A percentile compares a stretch with the other conserved stretches of the same genome.
phyloP scores from a whole-genome alignment of 2,113 vertebrate genomes.

The Bambusicola thoracicus region DNA sequence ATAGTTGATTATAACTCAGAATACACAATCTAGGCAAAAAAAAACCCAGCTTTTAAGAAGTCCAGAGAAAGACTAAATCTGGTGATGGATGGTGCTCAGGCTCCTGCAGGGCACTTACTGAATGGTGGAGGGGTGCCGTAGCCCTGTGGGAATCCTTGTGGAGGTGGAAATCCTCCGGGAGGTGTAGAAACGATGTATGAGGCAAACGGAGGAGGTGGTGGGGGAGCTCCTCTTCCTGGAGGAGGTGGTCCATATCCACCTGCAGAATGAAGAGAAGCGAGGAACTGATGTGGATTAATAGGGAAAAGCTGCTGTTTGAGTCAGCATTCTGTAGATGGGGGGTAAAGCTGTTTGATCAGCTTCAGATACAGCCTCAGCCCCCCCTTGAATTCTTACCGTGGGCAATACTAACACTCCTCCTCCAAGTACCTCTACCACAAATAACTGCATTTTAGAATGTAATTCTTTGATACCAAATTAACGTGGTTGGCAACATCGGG shows the following conservation, averaged over 20 bases:
- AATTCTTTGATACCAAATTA: conserved; percentile 16
- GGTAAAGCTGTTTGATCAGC: neutral
- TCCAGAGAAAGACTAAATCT: neutral
- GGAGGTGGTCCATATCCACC: conserved; percentile 93
- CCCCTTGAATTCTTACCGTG: neutral
- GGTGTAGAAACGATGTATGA: conserved; percentile 93
- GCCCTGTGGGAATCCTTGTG: conserved; percentile 94
- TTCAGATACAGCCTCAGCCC: neutral
- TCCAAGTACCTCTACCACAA: conserved; percentile 20
- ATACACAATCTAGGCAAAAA: neutral
- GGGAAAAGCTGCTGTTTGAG: neutral
- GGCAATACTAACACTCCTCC: conserved; percentile 17
- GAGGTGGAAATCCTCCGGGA: conserved; percentile 91
- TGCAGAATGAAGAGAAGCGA: conserved; percentile 37
- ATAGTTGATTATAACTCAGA: neutral
- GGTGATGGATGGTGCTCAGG: neutral
- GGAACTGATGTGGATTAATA: neutral
- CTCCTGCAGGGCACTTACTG: conserved; percentile 82
- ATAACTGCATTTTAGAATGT: neutral
- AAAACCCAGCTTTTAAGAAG: neutral
- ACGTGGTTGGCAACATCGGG: neutral
- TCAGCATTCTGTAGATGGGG: neutral
- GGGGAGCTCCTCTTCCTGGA: conserved; percentile 90
- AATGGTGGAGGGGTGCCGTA: conserved; percentile 95
- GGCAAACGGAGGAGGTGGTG: conserved; percentile 92